Evolutionary conservation across 1,140 invertebrate genomes (phyloP), one percentile per base, ranked within the genome.

Genomic region (Geopemphigus sp.): DNA sequence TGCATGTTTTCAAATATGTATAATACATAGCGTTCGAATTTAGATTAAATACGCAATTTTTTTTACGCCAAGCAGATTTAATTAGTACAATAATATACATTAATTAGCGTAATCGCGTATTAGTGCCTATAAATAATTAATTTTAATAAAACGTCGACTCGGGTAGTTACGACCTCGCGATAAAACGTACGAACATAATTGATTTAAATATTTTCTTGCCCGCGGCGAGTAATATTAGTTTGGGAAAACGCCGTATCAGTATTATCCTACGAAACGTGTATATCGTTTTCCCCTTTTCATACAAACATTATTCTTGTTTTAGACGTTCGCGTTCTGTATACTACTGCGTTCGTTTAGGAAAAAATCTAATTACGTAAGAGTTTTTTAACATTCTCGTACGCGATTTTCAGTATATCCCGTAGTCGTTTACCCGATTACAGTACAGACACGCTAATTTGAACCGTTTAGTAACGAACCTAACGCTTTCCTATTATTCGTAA

Each of bases 331-430:
- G n/a, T n/a, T n/a, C n/a, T n/a, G n/a, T n/a, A n/a, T n/a, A n/a
- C n/a, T n/a, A n/a, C n/a, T n/a, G 8, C 32, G 32, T 39, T 39
- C 32, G 32, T 39, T 39, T 39, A 66, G n/a, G n/a, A n/a, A n/a
- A n/a, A n/a, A n/a, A n/a, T n/a, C n/a, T n/a, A n/a, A n/a, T n/a
- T n/a, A n/a, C n/a, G n/a, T n/a, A n/a, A n/a, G n/a, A n/a, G n/a
- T n/a, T n/a, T n/a, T n/a, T n/a, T n/a, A n/a, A n/a, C n/a, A n/a
- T n/a, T 39, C 32, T 66, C 32, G 1, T 19, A n/a, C 22, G 29
- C 32, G n/a, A 45, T 39, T 66, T 32, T 64, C 29, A 64, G 61
- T 32, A 64, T n/a, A 66, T 66, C 63, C 63, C 17, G 63, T 66
- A 39, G 29, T 19, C 32, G 63, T 66, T 66, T 39, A 66, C 63